A percentile compares a stretch with the other conserved stretches of the same genome.
Conservation (phyloP, 2,113 vertebrate genomes). For the Potamarius usumacintae region DNA sequence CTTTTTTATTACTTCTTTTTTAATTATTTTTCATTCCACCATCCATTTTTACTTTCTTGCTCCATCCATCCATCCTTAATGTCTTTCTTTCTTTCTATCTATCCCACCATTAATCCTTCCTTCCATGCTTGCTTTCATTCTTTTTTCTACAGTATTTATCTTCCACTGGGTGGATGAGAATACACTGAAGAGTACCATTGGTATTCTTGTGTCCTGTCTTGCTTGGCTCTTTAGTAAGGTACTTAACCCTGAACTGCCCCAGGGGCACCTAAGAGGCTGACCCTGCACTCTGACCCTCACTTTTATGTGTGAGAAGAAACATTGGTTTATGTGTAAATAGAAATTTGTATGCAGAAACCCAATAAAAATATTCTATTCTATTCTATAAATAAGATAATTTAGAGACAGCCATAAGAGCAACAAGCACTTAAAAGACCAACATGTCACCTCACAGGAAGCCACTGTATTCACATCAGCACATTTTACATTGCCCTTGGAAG, state of each 20-base stretch:
- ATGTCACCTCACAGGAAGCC: neutral
- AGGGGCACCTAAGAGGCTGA: neutral
- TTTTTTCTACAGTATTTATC: neutral
- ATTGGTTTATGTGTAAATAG: neutral
- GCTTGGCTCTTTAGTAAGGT: neutral
- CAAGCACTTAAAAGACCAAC: neutral
- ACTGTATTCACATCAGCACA: neutral
- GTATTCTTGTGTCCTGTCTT: neutral
- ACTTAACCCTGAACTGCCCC: slow-evolving; percentile 1
- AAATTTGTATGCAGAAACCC: neutral
- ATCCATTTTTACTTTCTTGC: neutral
- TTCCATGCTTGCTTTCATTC: neutral
- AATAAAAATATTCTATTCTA: neutral
- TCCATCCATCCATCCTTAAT: neutral
- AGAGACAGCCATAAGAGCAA: neutral
- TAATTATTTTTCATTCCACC: neutral
- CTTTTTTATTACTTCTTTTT: neutral
- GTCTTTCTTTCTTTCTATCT: neutral
- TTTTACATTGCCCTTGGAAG: neutral
- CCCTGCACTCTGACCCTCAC: neutral
- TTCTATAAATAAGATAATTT: neutral
- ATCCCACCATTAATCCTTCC: neutral
- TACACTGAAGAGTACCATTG: neutral
- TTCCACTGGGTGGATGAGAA: neutral
- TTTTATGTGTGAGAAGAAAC: neutral